Evolutionary conservation across 2,113 vertebrate species (phyloP).

Genomic region (Capra hircus): DNA sequence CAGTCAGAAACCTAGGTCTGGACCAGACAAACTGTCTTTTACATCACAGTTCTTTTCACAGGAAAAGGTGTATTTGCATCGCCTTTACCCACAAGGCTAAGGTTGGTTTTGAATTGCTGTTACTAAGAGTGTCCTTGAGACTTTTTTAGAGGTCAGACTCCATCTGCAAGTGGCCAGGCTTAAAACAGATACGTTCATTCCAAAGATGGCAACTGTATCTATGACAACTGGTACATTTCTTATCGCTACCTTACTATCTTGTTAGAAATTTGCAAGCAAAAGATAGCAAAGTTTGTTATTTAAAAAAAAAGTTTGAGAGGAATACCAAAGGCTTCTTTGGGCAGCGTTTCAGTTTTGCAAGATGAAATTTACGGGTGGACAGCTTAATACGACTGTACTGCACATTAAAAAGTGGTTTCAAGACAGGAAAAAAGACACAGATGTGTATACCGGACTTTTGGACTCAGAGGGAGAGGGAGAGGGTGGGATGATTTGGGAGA

Average conservation of each 20-base stretch:
- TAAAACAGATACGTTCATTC: background rate
- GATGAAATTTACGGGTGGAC: background rate
- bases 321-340: background rate
- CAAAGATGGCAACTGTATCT: background rate
- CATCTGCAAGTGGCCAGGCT: background rate
- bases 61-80: background rate
- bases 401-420: background rate
- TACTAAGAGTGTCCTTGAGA: background rate
- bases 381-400: background rate
- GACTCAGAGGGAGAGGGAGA: no score
- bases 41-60: background rate
- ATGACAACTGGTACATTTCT: background rate
- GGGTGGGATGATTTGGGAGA: no score
- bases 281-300: background rate
- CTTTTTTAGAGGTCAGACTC: background rate
- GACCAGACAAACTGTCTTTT: background rate
- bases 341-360: background rate
- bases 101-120: background rate
- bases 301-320: background rate
- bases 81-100: background rate
- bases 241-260: background rate
- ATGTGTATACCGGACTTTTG: no score
- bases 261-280: background rate
- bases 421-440: no score
- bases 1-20: background rate